phyloP scores from a whole-genome alignment of 2,797 vertebrate species.

The Scarus forsteni region DNA sequence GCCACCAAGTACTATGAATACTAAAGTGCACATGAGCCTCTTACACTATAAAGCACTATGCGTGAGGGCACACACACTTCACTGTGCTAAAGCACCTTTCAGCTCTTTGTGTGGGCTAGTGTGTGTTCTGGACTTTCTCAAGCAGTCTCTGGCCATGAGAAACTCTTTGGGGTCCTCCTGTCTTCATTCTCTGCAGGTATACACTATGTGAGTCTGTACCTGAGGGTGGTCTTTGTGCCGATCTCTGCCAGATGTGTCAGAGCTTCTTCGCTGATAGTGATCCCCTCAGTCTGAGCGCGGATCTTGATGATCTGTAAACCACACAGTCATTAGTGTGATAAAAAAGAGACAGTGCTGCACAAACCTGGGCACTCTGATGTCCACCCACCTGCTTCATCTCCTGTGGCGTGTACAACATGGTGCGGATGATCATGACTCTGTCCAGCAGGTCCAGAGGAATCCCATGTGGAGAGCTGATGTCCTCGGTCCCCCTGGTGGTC shows the following conservation, averaged over 20 bases:
- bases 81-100: too few species aligned
- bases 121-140: too few species aligned
- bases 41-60: too few species aligned
- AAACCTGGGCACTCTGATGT: not conserved
- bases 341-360: not conserved
- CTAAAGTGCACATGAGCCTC: too few species aligned
- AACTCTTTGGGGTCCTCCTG: too few species aligned
- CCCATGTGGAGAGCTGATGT: conserved; percentile 94
- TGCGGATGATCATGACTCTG: conserved; percentile 97
- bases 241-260: conserved; percentile 95
- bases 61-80: too few species aligned
- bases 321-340: not conserved
- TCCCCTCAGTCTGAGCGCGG: conserved; percentile 95
- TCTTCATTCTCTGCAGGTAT: not conserved
- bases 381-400: conserved; percentile 95
- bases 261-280: conserved; percentile 94
- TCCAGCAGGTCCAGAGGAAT: conserved; percentile 96
- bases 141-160: too few species aligned
- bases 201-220: conserved; percentile 76
- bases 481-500: conserved; percentile 92
- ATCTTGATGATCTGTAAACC: conserved; percentile 95
- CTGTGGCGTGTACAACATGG: conserved; percentile 96
- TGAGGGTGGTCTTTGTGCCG: conserved; percentile 96
- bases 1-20: too few species aligned
- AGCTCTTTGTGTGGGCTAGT: too few species aligned